Base-by-base conservation (phyloP, 1,140 invertebrate genomes). In the Gryllus bimaculatus region DNA sequence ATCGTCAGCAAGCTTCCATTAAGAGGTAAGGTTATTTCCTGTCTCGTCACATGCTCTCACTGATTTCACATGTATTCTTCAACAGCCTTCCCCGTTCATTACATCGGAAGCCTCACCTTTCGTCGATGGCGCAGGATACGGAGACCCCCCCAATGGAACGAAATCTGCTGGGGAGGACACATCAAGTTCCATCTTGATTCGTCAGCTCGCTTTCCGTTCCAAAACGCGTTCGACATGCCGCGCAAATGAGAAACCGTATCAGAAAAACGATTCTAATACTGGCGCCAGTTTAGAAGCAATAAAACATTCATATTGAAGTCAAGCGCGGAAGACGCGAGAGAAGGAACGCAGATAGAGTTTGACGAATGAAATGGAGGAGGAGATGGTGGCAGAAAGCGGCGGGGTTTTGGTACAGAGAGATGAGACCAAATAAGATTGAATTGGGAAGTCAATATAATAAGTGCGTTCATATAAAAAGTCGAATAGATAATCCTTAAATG, bases 181-280 rank as follows among this genome's bases (percentile, higher is more conserved):
- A 66, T 66, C 54, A 66, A 66, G 10, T 66, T 66, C 54, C 10
- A 66, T 66, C 54, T 66, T 66, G 54, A 66, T 66, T 18, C 54
- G 54, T 2, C 54, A 66, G 18, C 54, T 66, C 54, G 54, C 54
- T 66, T 66, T 66, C 54, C 54, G 10, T 66, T 66, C 54, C 10
- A 2, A 66, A 18, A 66, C 18, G 54, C 54, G 18, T 66, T 66
- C 18, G 54, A 66, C 54, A 3, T 2, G 54, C 18, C 18, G 54
- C 18, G 54, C 54, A 66, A 66, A 66, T 66, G 54, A 66, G 54
- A 66, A 66, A 66, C 54, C 54, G 54, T 66, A 66, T 66, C 54
- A 66, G 54, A 66, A 66, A 66, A 66, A 66, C 54, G 54, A 66
- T 66, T 66, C 10, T 66, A 66, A 66, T 7, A 18, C 54, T 18